Evolutionary conservation across 35 echinoderm and acorn worm genomes (phyloP).

Genomic region (Diadema setosum): DNA sequence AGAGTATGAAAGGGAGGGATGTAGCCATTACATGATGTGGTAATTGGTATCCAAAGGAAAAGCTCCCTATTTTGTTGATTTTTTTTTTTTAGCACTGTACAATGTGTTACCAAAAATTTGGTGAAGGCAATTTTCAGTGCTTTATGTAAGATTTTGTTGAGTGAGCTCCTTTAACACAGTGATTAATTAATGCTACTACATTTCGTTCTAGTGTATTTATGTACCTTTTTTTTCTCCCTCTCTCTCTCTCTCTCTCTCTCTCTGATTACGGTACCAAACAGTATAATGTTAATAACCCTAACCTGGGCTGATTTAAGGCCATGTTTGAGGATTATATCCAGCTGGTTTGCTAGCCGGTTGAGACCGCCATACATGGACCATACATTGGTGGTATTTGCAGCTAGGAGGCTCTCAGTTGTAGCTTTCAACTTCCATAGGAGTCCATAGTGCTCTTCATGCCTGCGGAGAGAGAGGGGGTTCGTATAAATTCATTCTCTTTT

Average conservation of each 20-base stretch:
- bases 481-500: too few relatives aligned
- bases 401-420: slow-evolving; percentile 51
- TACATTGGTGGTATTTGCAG: slow-evolving; percentile 50
- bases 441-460: slow-evolving; percentile 38
- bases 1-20: too few relatives aligned
- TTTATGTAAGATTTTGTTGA: too few relatives aligned
- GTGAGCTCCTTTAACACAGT: neutral
- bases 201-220: neutral
- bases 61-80: too few relatives aligned
- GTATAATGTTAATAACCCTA: too few relatives aligned
- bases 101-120: too few relatives aligned
- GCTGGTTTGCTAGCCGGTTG: slow-evolving; percentile 27
- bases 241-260: neutral
- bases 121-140: too few relatives aligned
- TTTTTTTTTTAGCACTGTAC: too few relatives aligned
- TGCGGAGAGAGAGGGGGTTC: neutral
- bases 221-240: neutral
- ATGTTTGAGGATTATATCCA: slow-evolving; percentile 52
- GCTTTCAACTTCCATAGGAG: slow-evolving; percentile 51
- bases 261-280: neutral
- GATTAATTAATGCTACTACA: neutral
- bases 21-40: too few relatives aligned
- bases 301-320: neutral
- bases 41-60: too few relatives aligned
- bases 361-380: slow-evolving; percentile 72